Percentiles rank a stretch among this genome's conserved stretches.
Conservation (phyloP, 2,113 vertebrate genomes). For the Notothenia coriiceps region DNA sequence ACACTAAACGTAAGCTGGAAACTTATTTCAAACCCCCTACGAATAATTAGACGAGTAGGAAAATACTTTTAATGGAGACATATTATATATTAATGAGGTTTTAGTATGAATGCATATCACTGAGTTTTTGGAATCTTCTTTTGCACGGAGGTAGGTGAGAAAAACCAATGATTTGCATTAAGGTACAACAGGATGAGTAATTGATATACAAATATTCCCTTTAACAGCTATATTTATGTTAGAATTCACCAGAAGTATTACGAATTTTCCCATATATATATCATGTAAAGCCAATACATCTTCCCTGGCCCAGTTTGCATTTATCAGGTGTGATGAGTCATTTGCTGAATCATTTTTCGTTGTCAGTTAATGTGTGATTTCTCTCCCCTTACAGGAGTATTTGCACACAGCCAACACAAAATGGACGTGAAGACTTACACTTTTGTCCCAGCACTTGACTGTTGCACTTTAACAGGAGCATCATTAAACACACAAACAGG, state of each 20-base stretch:
- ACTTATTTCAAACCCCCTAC: too few species aligned
- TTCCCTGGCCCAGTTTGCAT: background rate
- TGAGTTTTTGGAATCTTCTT: too few species aligned
- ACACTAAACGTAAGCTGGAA: constrained; percentile 66
- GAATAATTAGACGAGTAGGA: too few species aligned
- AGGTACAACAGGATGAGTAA: too few species aligned
- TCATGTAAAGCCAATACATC: background rate
- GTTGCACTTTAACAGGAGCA: constrained; percentile 36
- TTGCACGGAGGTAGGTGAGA: too few species aligned
- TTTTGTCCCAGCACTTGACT: constrained; percentile 26
- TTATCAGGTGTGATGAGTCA: background rate
- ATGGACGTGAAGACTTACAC: constrained; percentile 23
- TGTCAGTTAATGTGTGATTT: background rate
- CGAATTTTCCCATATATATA: background rate
- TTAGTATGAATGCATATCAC: too few species aligned
- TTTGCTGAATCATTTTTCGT: too few species aligned
- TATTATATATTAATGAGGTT: too few species aligned
- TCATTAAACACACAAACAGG: constrained; percentile 8
- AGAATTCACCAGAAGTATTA: background rate
- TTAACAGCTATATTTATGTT: background rate
- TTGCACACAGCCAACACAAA: constrained; percentile 9
- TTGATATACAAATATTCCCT: too few species aligned
- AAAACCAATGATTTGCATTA: too few species aligned
- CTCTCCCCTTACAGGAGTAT: constrained; percentile 20
- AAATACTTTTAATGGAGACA: too few species aligned